Conservation (phyloP, 2,888 invertebrate genomes). For the Microctonus hyperodae region DNA sequence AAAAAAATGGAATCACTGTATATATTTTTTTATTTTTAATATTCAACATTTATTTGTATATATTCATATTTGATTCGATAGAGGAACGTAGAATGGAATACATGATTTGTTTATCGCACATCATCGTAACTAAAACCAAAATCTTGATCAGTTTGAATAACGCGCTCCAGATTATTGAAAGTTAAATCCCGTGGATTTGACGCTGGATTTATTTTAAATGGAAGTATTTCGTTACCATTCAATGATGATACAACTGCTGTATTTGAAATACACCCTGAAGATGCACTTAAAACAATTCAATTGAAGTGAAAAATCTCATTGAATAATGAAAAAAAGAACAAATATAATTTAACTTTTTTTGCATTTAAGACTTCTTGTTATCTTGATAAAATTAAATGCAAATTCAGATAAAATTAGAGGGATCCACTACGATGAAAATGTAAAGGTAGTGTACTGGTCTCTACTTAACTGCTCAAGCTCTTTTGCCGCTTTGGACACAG, state of each 20-base stretch:
- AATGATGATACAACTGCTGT: neutral
- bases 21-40: too few relatives aligned
- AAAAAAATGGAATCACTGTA: neutral
- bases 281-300: neutral
- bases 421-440: constrained; percentile 4
- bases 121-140: constrained; percentile 69
- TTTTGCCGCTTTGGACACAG: constrained; percentile 22
- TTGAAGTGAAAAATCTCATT: neutral
- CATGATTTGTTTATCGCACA: neutral
- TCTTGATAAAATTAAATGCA: too few relatives aligned
- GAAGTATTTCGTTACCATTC: neutral
- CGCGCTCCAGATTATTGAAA: constrained; percentile 74
- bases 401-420: constrained; percentile 14
- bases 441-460: neutral
- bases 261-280: neutral
- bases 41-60: neutral
- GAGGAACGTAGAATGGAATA: neutral
- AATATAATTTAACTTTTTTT: too few relatives aligned
- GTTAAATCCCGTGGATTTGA: constrained; percentile 88
- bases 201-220: constrained; percentile 65
- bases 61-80: neutral
- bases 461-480: constrained; percentile 13
- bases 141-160: constrained; percentile 75
- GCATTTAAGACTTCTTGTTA: too few relatives aligned
- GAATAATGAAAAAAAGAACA: too few relatives aligned